Evolutionary conservation across 2,888 invertebrate species (phyloP), one percentile per base, ranked within the genome.

Genomic region (Lomographa bimaculata): DNA sequence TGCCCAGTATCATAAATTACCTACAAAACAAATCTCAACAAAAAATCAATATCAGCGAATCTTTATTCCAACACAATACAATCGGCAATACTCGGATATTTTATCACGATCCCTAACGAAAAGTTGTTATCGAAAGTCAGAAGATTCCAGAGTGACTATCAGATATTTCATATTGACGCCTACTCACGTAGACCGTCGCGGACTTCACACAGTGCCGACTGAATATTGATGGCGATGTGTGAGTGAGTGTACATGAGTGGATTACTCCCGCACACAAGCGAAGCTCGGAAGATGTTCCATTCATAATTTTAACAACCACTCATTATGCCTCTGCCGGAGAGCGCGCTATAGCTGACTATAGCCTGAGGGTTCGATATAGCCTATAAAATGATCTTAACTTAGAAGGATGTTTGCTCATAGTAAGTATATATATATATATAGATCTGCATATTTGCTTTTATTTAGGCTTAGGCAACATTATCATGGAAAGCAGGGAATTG

Each of bases 221-320:
- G 37, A 39, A 27, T 36, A 54, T 50, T 52, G 49, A 50, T 54
- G 54, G 2, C 24, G 28, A 6, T 28, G n/a, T 11, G 28, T 42
- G 36, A 51, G 54, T 53, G 66, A 63, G 65, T 43, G 49, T 48
- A 48, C 27, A 36, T 48, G 50, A 36, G 44, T 49, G 57, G 53
- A 21, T 49, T 57, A 57, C 53, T 59, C 53, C 46, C 48, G 42
- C 72, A 72, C 73, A 77, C 74, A 57, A 40, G 33, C 19, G 39
- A 33, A 37, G 27, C 58, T 71, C 62, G 51, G 69, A 70, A 77
- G 79, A 80, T 73, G 73, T 72, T 84, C 77, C 84, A 85, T 85
- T 85, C 85, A 85, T 85, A 83, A 83, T 80, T 79, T 81, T 80
- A 82, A 84, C 82, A 84, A 79, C 82, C 79, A 70, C 80, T 84